phyloP scores from a whole-genome alignment of 2,888 invertebrate species.

The Drosophila quinaria region DNA sequence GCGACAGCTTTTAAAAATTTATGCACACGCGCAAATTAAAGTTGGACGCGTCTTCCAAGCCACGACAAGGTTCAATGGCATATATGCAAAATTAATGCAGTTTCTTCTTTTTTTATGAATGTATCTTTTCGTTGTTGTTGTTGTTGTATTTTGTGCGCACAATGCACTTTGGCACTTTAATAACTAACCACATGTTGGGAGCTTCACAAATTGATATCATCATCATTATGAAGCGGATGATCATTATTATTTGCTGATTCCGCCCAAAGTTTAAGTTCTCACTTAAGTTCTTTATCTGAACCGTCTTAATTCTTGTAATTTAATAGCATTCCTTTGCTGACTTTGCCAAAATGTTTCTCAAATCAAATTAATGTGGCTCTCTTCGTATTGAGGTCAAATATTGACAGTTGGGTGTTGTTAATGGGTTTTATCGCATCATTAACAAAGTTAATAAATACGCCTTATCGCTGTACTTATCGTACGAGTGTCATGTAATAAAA shows the following conservation, averaged over 20 bases:
- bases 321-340: slow-evolving; percentile 28
- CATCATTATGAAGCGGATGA: slow-evolving; percentile 5
- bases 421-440: slow-evolving; percentile 62
- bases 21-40: slow-evolving; percentile 59
- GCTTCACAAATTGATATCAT: background rate
- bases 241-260: slow-evolving; percentile 11
- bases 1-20: slow-evolving; percentile 49
- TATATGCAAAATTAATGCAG: slow-evolving; percentile 53
- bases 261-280: slow-evolving; percentile 5
- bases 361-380: slow-evolving; percentile 65
- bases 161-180: slow-evolving; percentile 66
- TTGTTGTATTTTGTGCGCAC: slow-evolving; percentile 31
- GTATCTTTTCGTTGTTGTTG: slow-evolving; percentile 9
- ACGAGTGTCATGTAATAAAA: slow-evolving; percentile 59
- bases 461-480: slow-evolving; percentile 42
- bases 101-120: slow-evolving; percentile 21
- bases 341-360: slow-evolving; percentile 36
- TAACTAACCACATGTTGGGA: slow-evolving; percentile 37
- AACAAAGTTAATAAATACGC: slow-evolving; percentile 65
- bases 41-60: slow-evolving; percentile 33
- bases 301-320: slow-evolving; percentile 27
- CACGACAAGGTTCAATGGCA: slow-evolving; percentile 63
- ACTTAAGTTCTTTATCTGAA: slow-evolving; percentile 7
- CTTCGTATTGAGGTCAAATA: slow-evolving; percentile 65
- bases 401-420: slow-evolving; percentile 54